phyloP scores from a whole-genome alignment of 2,888 invertebrate species.

The Adela reaumurella region DNA sequence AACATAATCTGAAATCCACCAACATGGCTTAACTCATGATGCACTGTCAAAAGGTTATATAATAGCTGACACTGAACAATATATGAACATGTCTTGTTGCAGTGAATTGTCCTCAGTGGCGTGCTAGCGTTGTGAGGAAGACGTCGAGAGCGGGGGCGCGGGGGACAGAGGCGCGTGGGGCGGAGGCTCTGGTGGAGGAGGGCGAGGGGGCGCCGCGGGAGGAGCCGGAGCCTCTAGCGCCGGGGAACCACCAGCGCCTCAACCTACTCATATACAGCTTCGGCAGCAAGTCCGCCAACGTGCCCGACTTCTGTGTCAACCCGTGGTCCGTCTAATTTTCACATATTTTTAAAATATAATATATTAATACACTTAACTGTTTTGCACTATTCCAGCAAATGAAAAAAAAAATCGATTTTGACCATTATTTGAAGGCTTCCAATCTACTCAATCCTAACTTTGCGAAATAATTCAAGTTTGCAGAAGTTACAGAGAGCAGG shows the following conservation, averaged over 20 bases:
- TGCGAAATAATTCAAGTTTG: too few relatives aligned
- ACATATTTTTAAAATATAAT: background rate
- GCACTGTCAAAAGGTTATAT: too few relatives aligned
- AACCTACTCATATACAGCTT: constrained; percentile 89
- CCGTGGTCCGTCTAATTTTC: constrained; percentile 69
- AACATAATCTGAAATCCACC: too few relatives aligned
- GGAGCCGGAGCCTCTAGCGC: constrained; percentile 67
- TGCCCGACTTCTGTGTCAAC: constrained; percentile 85
- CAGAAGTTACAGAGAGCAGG: too few relatives aligned
- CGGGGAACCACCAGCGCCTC: constrained; percentile 80
- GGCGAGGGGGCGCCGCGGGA: background rate
- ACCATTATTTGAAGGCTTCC: too few relatives aligned
- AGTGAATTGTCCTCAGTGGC: constrained; percentile 37
- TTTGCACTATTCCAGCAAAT: background rate
- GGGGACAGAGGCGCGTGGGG: constrained; percentile 11
- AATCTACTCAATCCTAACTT: too few relatives aligned
- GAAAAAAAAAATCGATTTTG: background rate
- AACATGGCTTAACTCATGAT: too few relatives aligned
- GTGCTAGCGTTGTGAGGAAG: constrained; percentile 27
- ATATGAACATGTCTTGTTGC: constrained; percentile 5
- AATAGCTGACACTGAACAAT: too few relatives aligned
- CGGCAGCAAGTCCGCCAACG: constrained; percentile 69
- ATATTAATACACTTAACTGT: background rate
- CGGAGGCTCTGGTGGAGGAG: background rate
- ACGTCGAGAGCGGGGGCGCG: constrained; percentile 15